A percentile compares a stretch with the other conserved stretches of the same genome.
Evolutionary conservation across 2,113 vertebrate species (phyloP).

Genomic region (Vimba vimba): DNA sequence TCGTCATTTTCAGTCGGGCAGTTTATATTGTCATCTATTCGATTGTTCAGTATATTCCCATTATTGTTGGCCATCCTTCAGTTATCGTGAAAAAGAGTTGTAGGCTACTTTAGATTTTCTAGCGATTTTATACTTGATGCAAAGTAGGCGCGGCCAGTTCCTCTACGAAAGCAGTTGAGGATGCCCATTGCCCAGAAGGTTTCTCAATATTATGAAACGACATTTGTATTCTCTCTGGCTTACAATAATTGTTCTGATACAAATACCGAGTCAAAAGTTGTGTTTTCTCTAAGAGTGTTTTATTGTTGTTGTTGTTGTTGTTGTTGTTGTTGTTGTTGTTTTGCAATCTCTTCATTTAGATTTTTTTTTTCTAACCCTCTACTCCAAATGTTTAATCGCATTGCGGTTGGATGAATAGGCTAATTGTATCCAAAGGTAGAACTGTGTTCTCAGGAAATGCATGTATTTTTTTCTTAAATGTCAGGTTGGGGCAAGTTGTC

Average conservation of each 20-base stretch:
- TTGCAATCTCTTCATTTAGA: too few relatives aligned
- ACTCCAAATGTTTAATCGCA: too few relatives aligned
- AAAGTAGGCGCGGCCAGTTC: conserved; percentile 71
- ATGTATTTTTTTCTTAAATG: background rate
- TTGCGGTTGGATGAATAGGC: too few relatives aligned
- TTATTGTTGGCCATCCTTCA: background rate
- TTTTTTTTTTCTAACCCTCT: too few relatives aligned
- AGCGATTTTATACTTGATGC: background rate
- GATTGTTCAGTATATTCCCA: too few relatives aligned
- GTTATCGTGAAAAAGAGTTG: background rate
- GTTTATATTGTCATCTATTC: background rate
- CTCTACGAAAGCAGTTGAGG: background rate
- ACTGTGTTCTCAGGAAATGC: too few relatives aligned
- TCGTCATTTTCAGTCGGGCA: background rate
- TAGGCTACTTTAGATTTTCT: background rate
- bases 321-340: too few relatives aligned
- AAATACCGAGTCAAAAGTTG: too few relatives aligned
- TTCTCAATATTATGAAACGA: background rate
- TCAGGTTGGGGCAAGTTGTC: background rate
- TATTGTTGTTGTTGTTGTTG: too few relatives aligned
- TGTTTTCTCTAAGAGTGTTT: too few relatives aligned
- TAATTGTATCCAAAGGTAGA: too few relatives aligned
- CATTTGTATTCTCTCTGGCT: background rate
- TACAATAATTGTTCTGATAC: too few relatives aligned
- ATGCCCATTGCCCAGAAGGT: background rate